Evolutionary conservation across 2,888 invertebrate species (phyloP).

Genomic region (Scelioninae gen. 1): DNA sequence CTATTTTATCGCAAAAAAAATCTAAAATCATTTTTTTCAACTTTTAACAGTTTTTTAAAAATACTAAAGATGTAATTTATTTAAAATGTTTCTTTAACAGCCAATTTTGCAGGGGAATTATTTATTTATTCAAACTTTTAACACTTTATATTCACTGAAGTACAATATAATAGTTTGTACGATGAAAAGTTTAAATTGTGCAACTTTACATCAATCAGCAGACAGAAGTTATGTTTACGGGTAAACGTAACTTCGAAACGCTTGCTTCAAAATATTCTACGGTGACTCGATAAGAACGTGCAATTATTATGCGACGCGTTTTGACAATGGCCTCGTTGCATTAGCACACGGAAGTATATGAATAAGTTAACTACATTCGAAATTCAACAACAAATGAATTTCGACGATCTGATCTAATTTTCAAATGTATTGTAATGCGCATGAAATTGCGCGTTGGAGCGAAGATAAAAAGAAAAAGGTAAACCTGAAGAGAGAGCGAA

Average conservation of each 20-base stretch:
- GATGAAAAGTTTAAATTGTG: slow-evolving; percentile 30
- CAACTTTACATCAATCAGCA: slow-evolving; percentile 26
- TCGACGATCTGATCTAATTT: slow-evolving; percentile 17
- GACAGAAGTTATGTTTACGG: slow-evolving; percentile 32
- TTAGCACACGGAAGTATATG: slow-evolving; percentile 20
- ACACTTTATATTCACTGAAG: slow-evolving; percentile 27
- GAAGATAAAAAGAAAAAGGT: neutral
- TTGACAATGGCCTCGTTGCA: slow-evolving; percentile 32
- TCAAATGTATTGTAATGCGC: slow-evolving; percentile 21
- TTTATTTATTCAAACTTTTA: slow-evolving; percentile 47
- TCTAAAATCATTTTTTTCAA: no score
- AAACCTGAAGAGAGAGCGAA: neutral
- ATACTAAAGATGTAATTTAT: neutral
- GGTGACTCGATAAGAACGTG: slow-evolving; percentile 1
- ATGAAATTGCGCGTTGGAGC: neutral
- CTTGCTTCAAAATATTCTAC: neutral
- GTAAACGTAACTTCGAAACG: slow-evolving; percentile 8
- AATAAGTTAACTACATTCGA: slow-evolving; percentile 14
- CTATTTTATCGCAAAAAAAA: no score
- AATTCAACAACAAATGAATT: slow-evolving; percentile 10
- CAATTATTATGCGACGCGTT: slow-evolving; percentile 8
- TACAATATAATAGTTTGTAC: slow-evolving; percentile 15
- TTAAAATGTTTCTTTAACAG: neutral
- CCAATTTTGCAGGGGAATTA: slow-evolving; percentile 13
- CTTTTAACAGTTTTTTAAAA: no score